Percentiles rank a stretch among this genome's conserved stretches.
phyloP scores from a whole-genome alignment of 2,113 vertebrate species.

The Hymenochirus boettgeri region DNA sequence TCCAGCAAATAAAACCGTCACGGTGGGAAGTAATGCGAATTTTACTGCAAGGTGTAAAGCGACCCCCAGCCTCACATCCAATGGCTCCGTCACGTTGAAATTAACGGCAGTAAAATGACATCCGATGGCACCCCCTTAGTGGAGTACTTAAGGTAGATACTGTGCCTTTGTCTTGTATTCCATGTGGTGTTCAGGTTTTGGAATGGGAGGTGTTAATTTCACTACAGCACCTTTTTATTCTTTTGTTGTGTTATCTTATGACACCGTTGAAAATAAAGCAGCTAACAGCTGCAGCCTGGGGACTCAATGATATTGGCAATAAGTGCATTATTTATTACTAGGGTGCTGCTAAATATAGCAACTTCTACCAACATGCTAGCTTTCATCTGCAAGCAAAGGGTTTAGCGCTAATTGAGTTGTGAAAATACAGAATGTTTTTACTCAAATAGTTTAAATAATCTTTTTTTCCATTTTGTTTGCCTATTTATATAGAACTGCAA shows the following conservation, averaged over 20 bases:
- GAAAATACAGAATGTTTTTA: too few relatives aligned
- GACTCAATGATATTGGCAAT: slow-evolving; percentile 15
- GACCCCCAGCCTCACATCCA: slow-evolving; percentile 98
- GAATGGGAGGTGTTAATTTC: not conserved
- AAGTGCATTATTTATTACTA: slow-evolving; percentile 39
- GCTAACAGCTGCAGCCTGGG: not conserved
- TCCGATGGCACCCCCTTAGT: slow-evolving; percentile 84
- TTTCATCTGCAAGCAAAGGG: not conserved
- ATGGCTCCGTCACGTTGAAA: slow-evolving; percentile 95
- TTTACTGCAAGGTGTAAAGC: slow-evolving; percentile 96
- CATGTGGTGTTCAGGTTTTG: not conserved
- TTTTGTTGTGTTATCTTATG: not conserved
- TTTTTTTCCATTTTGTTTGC: too few relatives aligned
- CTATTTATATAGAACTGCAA: too few relatives aligned
- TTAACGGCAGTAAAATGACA: slow-evolving; percentile 87
- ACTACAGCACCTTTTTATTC: not conserved
- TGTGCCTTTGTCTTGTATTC: not conserved
- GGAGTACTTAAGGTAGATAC: slow-evolving; percentile 85
- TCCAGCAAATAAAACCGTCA: slow-evolving; percentile 88
- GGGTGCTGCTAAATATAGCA: slow-evolving; percentile 30
- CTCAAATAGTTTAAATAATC: too few relatives aligned
- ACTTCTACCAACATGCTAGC: not conserved
- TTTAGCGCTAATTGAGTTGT: too few relatives aligned
- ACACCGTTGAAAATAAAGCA: not conserved
- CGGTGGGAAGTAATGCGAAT: slow-evolving; percentile 92